Evolutionary conservation across 2,888 invertebrate genomes (phyloP).

Genomic region (Scaptomyza parva): DNA sequence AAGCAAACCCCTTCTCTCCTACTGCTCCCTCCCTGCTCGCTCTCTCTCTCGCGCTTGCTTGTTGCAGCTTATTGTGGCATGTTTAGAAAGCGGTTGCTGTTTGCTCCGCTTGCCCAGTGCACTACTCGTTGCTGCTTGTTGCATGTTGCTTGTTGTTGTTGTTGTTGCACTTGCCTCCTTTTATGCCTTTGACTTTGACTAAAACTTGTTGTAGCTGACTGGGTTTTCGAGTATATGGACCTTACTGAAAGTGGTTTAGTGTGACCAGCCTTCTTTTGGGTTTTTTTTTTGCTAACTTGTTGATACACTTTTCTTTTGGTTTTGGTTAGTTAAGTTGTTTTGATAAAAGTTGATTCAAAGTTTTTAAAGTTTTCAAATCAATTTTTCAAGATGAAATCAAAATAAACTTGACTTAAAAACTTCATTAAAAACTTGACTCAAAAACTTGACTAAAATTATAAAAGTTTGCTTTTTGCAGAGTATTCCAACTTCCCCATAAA

Average conservation of each 20-base stretch:
- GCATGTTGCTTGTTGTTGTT: conserved; percentile 1
- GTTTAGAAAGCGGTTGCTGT: conserved; percentile 72
- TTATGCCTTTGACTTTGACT: conserved; percentile 24
- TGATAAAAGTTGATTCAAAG: too few relatives aligned
- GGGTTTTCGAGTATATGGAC: conserved; percentile 22
- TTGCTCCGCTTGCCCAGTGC: conserved; percentile 72
- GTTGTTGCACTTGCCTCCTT: conserved; percentile 54
- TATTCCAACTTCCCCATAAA: background rate
- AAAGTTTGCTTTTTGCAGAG: too few relatives aligned
- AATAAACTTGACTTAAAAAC: too few relatives aligned
- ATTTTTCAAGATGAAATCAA: too few relatives aligned
- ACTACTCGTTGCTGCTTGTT: conserved; percentile 49
- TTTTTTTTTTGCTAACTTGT: background rate
- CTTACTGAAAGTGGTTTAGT: conserved; percentile 61
- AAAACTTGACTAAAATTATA: too few relatives aligned
- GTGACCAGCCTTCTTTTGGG: conserved; percentile 5
- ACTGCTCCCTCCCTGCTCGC: background rate
- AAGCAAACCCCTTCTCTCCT: conserved; percentile 29
- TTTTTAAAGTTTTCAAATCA: too few relatives aligned
- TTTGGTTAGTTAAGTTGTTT: too few relatives aligned
- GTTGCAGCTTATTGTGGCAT: conserved; percentile 54
- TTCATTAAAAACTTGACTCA: too few relatives aligned
- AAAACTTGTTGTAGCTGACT: conserved; percentile 47
- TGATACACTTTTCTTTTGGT: conserved; percentile 13
- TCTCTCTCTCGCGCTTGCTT: conserved; percentile 10